Evolutionary conservation across 2,113 vertebrate genomes (phyloP), one percentile per base, ranked within the genome.

Genomic region (Columba livia): DNA sequence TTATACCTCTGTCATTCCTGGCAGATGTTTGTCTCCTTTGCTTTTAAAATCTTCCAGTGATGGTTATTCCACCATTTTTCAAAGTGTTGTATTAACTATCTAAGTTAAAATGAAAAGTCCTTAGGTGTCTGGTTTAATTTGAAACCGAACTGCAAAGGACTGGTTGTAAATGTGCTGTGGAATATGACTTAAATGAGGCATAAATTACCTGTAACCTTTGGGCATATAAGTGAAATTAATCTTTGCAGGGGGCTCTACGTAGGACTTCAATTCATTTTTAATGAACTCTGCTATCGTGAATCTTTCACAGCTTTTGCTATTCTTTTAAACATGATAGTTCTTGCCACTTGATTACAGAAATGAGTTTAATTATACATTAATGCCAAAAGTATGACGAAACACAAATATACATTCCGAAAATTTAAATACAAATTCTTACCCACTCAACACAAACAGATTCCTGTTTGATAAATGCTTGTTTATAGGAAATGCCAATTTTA

Each of bases 331-430:
- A 84, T 95, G 88, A 91, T 60, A 78, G 88, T 78, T 93, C 95
- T 94, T 96, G 91, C 91, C 90, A 66, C 88, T 85, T 85, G 85
- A 78, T 95, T 95, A 51, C 69, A 71, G 75, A 93, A 96, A 95
- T 90, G 77, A 89, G 54, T 80, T 93, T 89, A 92, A 96, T 93
- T 93, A 51, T 72, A 94, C 29, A 88, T 70, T 78, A 62, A 86
- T 96, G 93, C 90, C 90, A 93, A 93, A 74, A 0, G 0, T 47
- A 38, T 84, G 86, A 93, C 0, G 24, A 90, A 96, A 94, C 79
- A 78, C 34, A 96, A 91, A 85, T 74, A 74, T 7, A 31, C 71
- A 64, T 67, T 90, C 71, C 54, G 64, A 62, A 91, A 85, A 74
- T 85, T 95, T 95, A 71, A 96, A 90, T 90, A 64, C 72, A 90